Conservation (phyloP, 2,888 invertebrate species). For the Falcaria lacertinaria region DNA sequence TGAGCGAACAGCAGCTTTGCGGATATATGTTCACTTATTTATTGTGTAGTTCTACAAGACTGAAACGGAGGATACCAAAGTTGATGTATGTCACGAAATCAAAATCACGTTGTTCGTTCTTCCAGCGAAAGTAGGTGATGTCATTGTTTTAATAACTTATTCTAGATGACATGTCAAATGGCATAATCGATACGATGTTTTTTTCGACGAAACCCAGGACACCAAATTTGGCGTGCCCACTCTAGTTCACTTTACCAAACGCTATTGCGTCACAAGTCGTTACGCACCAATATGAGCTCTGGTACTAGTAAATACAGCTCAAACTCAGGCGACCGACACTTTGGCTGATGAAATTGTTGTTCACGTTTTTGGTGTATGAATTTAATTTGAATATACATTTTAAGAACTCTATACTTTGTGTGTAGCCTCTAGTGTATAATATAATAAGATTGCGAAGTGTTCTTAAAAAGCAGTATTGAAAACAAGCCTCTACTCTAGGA, state of each 20-base stretch:
- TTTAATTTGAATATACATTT: conserved; percentile 30
- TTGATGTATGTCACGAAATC: too few relatives aligned
- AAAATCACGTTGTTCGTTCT: too few relatives aligned
- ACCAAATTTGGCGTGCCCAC: conserved; percentile 49
- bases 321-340: conserved; percentile 15
- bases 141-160: too few relatives aligned
- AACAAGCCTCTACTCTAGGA: neutral
- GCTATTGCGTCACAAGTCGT: conserved; percentile 56
- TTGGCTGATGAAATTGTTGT: conserved; percentile 46
- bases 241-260: conserved; percentile 66
- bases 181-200: too few relatives aligned
- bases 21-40: too few relatives aligned
- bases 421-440: neutral
- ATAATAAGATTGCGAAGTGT: neutral
- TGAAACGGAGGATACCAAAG: too few relatives aligned
- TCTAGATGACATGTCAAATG: too few relatives aligned
- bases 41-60: too few relatives aligned
- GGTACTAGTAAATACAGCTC: conserved; percentile 25
- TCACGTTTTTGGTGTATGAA: conserved; percentile 38
- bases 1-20: too few relatives aligned
- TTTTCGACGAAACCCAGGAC: too few relatives aligned
- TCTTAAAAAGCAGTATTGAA: neutral
- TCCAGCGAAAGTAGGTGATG: too few relatives aligned
- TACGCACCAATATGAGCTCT: conserved; percentile 42
- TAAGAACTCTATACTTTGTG: conserved; percentile 17